Evolutionary conservation across 2,888 invertebrate species (phyloP).

Genomic region (Heteromurus nitidus): DNA sequence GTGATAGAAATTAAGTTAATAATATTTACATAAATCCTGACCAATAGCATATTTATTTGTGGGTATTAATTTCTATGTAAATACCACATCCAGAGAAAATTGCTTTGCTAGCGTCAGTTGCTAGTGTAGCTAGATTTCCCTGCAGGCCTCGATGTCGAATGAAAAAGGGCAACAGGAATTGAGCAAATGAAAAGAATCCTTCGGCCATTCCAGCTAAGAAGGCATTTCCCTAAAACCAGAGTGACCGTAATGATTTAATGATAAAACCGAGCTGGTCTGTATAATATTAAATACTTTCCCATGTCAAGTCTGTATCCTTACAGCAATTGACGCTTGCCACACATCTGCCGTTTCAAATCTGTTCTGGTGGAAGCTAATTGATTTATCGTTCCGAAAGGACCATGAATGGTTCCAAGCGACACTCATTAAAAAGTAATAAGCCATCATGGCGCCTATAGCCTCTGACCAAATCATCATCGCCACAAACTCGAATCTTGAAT

Average conservation of each 20-base stretch:
- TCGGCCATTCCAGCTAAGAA: not conserved
- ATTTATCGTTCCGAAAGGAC: constrained; percentile 9
- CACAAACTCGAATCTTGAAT: not conserved
- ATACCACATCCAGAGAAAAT: constrained; percentile 17
- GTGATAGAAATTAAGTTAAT: not conserved
- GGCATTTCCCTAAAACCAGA: not conserved
- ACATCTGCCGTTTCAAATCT: constrained; percentile 1
- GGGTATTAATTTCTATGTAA: not conserved
- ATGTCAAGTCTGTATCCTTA: not conserved
- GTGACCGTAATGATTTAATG: not conserved
- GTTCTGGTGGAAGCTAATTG: not conserved
- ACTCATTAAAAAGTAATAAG: not conserved
- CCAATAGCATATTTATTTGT: not conserved
- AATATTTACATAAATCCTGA: no score
- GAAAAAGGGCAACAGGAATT: not conserved
- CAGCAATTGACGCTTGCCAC: constrained; percentile 16
- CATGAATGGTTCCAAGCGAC: constrained; percentile 15
- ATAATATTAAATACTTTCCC: not conserved
- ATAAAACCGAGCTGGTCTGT: not conserved
- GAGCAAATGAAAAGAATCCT: not conserved
- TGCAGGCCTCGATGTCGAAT: not conserved
- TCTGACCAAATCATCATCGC: not conserved
- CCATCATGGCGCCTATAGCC: not conserved
- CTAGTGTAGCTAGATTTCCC: no score
- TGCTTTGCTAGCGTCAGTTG: constrained; percentile 1